Evolutionary conservation across 2,888 invertebrate species (phyloP), one percentile per base, ranked within the genome.

Genomic region (Lasiommata megera): DNA sequence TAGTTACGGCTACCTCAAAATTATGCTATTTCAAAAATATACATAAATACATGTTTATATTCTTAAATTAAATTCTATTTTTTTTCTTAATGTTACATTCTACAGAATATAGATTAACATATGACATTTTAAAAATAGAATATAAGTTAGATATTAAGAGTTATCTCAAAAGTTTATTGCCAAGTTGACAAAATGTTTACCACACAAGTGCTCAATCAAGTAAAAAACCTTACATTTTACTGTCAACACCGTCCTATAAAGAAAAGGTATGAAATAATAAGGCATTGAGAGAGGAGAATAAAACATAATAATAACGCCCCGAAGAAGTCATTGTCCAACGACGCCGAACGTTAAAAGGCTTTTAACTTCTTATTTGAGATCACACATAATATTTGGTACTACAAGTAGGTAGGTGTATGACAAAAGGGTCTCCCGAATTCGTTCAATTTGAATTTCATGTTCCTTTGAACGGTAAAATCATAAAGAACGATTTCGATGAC

Each of bases 221-320:
- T 80, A 80, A 78, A 77, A 79, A 76, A 80, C 79, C 80, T 85
- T 82, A 79, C 79, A 69, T 74, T 82, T 85, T 84, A 84, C 81
- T 74, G 79, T 74, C 82, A 79, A 84, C 85, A 79, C 81, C 77
- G 77, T 79, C 77, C 74, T 78, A 84, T 79, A 81, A 82, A 81
- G 79, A 83, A 79, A 78, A 81, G 75, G 76, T 80, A 83, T 85
- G 82, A 86, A 87, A 87, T 88, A 88, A 88, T 88, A 86, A 86
- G 84, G 77, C 79, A 77, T 74, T 74, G 77, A 71, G 72, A 75
- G 71, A n/a, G 76, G 76, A 77, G 77, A 84, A 87, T 86, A 86
- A 86, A 84, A 85, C 82, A 83, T 83, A 86, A 84, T 83, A 82
- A 85, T 79, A 77, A 76, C 69, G 64, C 67, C 61, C 67, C 73